These are phyloP conservation scores for Scaptodrosophila latifasciaeformis DNA, from an alignment of 2,888 invertebrate species.

Conservation along the genomic window DNA sequence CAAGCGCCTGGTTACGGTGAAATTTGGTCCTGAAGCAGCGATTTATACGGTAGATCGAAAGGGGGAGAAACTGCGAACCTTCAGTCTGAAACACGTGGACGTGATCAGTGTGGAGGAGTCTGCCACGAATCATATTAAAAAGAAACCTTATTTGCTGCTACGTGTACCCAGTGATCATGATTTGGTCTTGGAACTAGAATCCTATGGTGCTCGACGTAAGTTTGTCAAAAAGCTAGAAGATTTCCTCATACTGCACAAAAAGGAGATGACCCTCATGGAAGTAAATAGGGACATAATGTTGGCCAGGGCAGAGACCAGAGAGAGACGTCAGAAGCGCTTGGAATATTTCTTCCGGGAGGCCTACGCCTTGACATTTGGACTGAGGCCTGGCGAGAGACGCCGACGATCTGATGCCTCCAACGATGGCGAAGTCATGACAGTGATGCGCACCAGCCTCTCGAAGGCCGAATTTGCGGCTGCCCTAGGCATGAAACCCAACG, in stretches of 20 bases:
- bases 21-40: conserved; percentile 91
- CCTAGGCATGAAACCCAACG: conserved; percentile 95
- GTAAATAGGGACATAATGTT: conserved; percentile 88
- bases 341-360: conserved; percentile 98
- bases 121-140: conserved; percentile 83
- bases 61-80: conserved; percentile 90
- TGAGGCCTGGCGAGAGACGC: conserved; percentile 88
- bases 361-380: conserved; percentile 93
- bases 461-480: conserved; percentile 96
- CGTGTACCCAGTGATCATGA: conserved; percentile 93
- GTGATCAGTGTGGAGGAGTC: conserved; percentile 91
- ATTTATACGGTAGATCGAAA: conserved; percentile 92
- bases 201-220: conserved; percentile 85
- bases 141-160: conserved; percentile 87
- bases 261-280: conserved; percentile 84
- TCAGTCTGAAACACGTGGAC: conserved; percentile 85
- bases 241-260: conserved; percentile 88
- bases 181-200: conserved; percentile 92
- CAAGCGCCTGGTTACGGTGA: conserved; percentile 90
- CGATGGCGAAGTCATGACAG: conserved; percentile 91
- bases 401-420: conserved; percentile 82
- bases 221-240: conserved; percentile 91
- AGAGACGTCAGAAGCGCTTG: conserved; percentile 91
- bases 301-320: conserved; percentile 94
- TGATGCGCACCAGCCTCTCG: conserved; percentile 93